Evolutionary conservation across 2,888 invertebrate species (phyloP), one percentile per base, ranked within the genome.

Genomic region (Electrophaes corylata): DNA sequence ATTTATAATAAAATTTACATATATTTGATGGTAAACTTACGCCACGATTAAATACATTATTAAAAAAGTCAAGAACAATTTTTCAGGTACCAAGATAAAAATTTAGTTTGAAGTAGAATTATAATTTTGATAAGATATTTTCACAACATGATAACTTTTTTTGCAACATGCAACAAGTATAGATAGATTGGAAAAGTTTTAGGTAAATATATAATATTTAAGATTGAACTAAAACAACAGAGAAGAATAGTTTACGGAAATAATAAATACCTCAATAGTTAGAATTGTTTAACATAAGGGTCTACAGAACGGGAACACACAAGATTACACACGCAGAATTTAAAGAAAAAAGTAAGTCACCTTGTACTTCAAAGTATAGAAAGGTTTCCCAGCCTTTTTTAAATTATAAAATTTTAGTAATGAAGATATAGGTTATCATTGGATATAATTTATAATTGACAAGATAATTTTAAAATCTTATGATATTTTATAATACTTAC

Each of bases 11-110:
- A 12, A 69, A 66, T 52, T 44, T 75, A 70, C 60, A 57, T 65
- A 60, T 57, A 64, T 69, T 78, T 81, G 88, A 86, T 88, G 89
- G 88, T 88, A 89, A 88, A 88, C 88, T 86, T 89, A 89, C 79
- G 85, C 75, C 70, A 69, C 41, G 58, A 60, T 57, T 60, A 45
- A 57, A 50, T 54, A 59, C 37, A 46, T 52, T 45, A 45, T 31
- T 52, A 29, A 33, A 52, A 66, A 66, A 60, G n/a, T 64, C 33
- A 62, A 55, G 57, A 54, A 54, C 63, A 60, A 37, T 57, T 63
- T 68, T 57, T 70, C 68, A 75, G 71, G 68, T 76, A 76, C 67
- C 53, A 57, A 44, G 47, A 67, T 12, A 48, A 37, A 61, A 4
- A 47, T 60, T 60, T 66, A 37, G 57, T 61, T 37, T 14, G 14